Evolutionary conservation across 2,113 vertebrate species (phyloP).

Genomic region (Sinocyclocheilus anshuiensis): DNA sequence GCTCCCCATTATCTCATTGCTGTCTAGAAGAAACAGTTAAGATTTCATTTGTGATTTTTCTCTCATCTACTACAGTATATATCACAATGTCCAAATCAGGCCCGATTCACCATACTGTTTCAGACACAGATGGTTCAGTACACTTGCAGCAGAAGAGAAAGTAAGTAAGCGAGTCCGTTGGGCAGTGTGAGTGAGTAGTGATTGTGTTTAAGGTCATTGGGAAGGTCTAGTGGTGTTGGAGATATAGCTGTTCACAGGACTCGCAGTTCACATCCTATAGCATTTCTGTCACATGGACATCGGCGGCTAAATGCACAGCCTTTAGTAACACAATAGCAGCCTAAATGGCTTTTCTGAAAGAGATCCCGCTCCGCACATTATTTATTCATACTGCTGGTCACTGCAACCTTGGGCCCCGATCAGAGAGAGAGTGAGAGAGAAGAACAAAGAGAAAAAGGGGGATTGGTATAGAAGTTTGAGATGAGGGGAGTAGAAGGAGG

Average conservation of each 20-base stretch:
- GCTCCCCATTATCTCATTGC: not conserved
- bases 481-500: slow-evolving; percentile 31
- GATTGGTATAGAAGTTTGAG: slow-evolving; percentile 19
- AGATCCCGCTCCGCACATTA: slow-evolving; percentile 76
- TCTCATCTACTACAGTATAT: not conserved
- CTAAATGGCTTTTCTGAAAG: slow-evolving; percentile 81
- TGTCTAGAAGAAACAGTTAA: not conserved
- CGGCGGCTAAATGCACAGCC: slow-evolving; percentile 54
- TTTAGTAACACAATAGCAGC: slow-evolving; percentile 76
- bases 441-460: not conserved
- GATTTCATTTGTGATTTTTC: not conserved
- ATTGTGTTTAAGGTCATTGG: slow-evolving; percentile 60
- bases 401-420: slow-evolving; percentile 77
- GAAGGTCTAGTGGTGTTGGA: slow-evolving; percentile 60
- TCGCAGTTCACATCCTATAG: slow-evolving; percentile 68
- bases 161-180: not conserved
- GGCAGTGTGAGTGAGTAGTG: not conserved
- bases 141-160: not conserved
- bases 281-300: slow-evolving; percentile 59
- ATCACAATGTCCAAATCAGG: not conserved
- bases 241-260: slow-evolving; percentile 60
- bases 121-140: not conserved
- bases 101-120: not conserved
- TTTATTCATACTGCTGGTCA: slow-evolving; percentile 82
- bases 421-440: slow-evolving; percentile 53